Percentiles rank a stretch among this genome's conserved stretches.
phyloP scores from a whole-genome alignment of 2,113 vertebrate genomes.

The Polypterus senegalus region DNA sequence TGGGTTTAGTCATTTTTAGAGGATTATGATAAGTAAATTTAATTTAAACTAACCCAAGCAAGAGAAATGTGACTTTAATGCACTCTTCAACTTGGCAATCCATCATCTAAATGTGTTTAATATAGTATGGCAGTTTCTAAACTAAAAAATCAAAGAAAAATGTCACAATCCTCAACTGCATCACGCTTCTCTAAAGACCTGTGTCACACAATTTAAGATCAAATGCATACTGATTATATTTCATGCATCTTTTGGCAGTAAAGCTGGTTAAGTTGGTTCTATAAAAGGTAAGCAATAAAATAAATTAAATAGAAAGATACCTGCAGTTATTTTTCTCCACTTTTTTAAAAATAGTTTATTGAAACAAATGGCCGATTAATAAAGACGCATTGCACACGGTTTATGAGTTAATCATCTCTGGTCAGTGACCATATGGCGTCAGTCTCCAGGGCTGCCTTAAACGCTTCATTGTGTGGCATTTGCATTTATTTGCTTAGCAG shows the following conservation, averaged over 20 bases:
- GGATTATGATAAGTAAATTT: not conserved
- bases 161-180: not conserved
- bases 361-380: too few species aligned
- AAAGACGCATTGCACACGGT: too few species aligned
- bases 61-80: not conserved
- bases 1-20: not conserved
- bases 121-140: not conserved
- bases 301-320: not conserved
- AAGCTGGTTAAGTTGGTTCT: not conserved
- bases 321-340: too few species aligned
- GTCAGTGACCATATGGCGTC: too few species aligned
- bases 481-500: too few species aligned
- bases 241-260: not conserved
- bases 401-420: too few species aligned
- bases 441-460: too few species aligned
- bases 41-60: not conserved
- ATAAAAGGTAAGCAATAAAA: not conserved
- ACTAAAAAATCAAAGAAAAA: not conserved
- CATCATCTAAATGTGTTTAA: conserved; percentile 2
- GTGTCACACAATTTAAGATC: not conserved
- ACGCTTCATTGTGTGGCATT: too few species aligned
- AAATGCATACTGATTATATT: conserved; percentile 1
- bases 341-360: too few species aligned
- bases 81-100: not conserved
- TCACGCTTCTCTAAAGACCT: not conserved